Percentiles rank a stretch among this genome's conserved stretches.
Evolutionary conservation across 2,888 invertebrate genomes (phyloP).

Genomic region (Drosophila conformis): DNA sequence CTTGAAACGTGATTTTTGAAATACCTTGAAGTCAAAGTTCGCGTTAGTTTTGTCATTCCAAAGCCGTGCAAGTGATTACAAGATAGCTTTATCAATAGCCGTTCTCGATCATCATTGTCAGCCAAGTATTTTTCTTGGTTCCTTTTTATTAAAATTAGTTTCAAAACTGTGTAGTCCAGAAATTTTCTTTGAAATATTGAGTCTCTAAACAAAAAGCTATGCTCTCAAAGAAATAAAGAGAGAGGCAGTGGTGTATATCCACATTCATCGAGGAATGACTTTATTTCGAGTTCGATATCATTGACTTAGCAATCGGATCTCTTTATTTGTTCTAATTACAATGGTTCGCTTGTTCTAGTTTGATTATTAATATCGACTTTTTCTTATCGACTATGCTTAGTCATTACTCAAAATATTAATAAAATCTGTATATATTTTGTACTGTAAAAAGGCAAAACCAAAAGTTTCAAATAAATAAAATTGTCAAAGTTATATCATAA

Average conservation of each 20-base stretch:
- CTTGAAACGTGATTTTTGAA: background rate
- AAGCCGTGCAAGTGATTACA: background rate
- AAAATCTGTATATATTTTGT: background rate
- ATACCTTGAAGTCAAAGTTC: background rate
- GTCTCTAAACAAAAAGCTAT: background rate
- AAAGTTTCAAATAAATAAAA: background rate
- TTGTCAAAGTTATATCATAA: background rate
- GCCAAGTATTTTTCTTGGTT: background rate
- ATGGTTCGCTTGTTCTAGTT: background rate
- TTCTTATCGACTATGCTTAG: background rate
- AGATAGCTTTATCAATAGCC: too few relatives aligned
- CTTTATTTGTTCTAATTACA: background rate
- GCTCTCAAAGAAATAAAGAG: constrained; percentile 8
- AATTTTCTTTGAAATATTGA: background rate
- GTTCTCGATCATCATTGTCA: background rate
- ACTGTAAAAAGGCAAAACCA: background rate
- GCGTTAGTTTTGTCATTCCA: background rate
- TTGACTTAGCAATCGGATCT: background rate
- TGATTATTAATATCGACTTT: background rate
- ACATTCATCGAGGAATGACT: background rate
- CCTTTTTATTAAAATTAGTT: background rate
- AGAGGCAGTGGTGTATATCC: constrained; percentile 5
- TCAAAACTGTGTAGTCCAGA: background rate
- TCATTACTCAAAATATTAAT: too few relatives aligned
- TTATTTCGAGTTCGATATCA: background rate